These are phyloP conservation scores for Proteles cristata DNA, from an alignment of 2,113 vertebrate species.

Conservation along the genomic window DNA sequence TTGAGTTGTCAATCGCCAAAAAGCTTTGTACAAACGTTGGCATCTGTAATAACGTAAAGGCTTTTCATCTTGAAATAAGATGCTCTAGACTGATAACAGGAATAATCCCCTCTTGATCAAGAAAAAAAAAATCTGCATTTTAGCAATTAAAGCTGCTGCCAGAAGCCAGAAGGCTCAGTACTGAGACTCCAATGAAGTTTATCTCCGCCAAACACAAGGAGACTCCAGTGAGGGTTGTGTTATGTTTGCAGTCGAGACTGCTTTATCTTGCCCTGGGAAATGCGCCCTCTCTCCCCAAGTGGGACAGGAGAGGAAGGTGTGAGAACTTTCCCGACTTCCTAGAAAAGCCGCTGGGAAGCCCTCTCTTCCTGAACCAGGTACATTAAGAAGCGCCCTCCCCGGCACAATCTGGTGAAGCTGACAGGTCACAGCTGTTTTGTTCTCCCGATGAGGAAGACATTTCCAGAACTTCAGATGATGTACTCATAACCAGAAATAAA, in stretches of 20 bases:
- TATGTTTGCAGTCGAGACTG: slow-evolving; percentile 87
- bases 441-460: neutral
- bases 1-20: slow-evolving; percentile 96
- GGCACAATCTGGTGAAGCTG: fast-evolving
- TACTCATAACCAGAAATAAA: neutral
- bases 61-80: slow-evolving; percentile 99
- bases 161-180: slow-evolving; percentile 91
- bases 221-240: slow-evolving; percentile 86
- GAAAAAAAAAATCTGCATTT: slow-evolving; percentile 96
- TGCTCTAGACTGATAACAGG: slow-evolving; percentile 97
- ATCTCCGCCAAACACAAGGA: slow-evolving; percentile 94
- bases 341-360: slow-evolving; percentile 71
- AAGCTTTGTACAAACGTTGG: slow-evolving; percentile 93
- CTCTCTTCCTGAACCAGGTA: slow-evolving; percentile 57
- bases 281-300: slow-evolving; percentile 81
- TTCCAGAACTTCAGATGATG: neutral
- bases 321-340: slow-evolving; percentile 78
- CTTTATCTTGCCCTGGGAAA: slow-evolving; percentile 87
- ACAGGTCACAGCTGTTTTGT: neutral
- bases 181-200: slow-evolving; percentile 90
- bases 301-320: slow-evolving; percentile 73
- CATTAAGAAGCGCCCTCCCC: too few species aligned
- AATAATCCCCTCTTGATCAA: slow-evolving; percentile 99
- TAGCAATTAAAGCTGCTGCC: slow-evolving; percentile 98
- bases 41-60: slow-evolving; percentile 96